These are phyloP conservation scores for Rynchops niger DNA, from an alignment of 2,113 vertebrate genomes.

Conservation along the genomic window DNA sequence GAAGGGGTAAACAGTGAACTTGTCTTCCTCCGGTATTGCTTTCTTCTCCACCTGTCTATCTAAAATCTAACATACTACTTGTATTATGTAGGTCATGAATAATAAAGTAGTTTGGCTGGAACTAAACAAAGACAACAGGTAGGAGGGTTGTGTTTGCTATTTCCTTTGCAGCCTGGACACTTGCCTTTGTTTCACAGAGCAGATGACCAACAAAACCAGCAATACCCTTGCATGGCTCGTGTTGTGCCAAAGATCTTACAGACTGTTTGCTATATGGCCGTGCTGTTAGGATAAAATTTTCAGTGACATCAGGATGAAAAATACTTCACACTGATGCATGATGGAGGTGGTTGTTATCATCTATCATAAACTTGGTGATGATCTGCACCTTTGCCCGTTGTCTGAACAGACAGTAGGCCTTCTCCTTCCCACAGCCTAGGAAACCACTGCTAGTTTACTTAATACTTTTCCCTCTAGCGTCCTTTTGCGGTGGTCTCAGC, in stretches of 20 bases:
- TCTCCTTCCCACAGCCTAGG: background rate
- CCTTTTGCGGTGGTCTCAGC: background rate
- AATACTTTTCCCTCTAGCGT: background rate
- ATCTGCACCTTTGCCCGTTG: background rate
- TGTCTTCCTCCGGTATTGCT: background rate
- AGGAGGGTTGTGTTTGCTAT: background rate
- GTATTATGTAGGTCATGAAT: background rate
- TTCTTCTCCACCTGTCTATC: background rate
- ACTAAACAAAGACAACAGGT: background rate
- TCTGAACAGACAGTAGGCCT: background rate
- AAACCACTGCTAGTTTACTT: background rate
- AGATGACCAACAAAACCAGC: background rate
- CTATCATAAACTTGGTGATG: background rate
- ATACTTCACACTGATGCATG: background rate
- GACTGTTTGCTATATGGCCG: background rate
- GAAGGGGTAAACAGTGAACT: background rate
- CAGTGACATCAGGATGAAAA: background rate
- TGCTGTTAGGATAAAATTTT: background rate
- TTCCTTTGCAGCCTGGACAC: background rate
- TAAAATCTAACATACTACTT: background rate
- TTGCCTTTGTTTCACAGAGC: background rate
- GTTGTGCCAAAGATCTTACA: background rate
- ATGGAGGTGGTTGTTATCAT: background rate
- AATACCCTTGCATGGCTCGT: background rate
- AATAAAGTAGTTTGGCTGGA: slow-evolving; percentile 12